phyloP scores from a whole-genome alignment of 2,113 vertebrate species.

The Bufo bufo region DNA sequence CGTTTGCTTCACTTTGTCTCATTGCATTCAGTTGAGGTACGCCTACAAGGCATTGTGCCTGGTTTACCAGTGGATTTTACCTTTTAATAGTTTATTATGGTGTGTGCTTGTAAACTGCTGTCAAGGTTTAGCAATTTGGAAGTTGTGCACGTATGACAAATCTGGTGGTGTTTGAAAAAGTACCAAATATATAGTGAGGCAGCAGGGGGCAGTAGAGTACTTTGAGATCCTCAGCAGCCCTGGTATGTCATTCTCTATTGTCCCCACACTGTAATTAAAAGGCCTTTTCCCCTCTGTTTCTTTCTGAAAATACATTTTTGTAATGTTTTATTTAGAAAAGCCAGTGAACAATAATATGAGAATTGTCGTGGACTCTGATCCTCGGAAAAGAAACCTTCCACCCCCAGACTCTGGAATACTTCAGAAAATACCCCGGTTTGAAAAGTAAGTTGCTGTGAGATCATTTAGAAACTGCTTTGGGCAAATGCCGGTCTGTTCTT shows the following conservation, averaged over 20 bases:
- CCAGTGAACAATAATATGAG: constrained; percentile 88
- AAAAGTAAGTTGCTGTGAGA: constrained; percentile 82
- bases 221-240: background rate
- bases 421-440: constrained; percentile 94
- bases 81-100: too few relatives aligned
- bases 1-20: too few relatives aligned
- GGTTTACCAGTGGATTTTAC: too few relatives aligned
- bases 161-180: too few relatives aligned
- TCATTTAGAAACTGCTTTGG: background rate
- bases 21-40: too few relatives aligned
- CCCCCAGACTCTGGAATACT: constrained; percentile 78
- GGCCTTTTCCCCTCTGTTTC: background rate
- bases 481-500: background rate
- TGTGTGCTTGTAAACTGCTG: too few relatives aligned
- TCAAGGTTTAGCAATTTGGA: too few relatives aligned
- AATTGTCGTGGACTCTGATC: constrained; percentile 93
- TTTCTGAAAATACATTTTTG: background rate
- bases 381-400: constrained; percentile 85
- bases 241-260: background rate
- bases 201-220: constrained; percentile 3
- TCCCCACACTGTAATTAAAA: background rate
- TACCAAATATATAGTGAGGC: background rate
- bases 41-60: too few relatives aligned
- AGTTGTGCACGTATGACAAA: too few relatives aligned
- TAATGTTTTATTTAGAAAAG: constrained; percentile 80